Percentiles rank a stretch among this genome's conserved stretches.
These are phyloP conservation scores for Macquaria australasica DNA, from an alignment of 2,113 vertebrate genomes.

Conservation along the genomic window DNA sequence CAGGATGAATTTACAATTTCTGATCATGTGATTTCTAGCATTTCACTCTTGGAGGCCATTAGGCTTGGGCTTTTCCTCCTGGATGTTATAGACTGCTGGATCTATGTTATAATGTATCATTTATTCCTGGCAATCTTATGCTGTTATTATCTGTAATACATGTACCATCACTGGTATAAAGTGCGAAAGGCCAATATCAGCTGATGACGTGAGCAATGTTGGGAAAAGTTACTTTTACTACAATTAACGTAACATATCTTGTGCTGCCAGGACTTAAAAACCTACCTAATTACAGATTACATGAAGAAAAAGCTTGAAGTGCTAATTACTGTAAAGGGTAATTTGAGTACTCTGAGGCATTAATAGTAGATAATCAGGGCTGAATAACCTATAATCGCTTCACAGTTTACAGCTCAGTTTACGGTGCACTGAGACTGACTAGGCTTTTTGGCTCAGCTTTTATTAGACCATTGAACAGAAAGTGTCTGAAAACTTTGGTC, in stretches of 20 bases:
- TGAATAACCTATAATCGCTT: slow-evolving; percentile 7
- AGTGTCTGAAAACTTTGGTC: not conserved
- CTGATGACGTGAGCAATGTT: not conserved
- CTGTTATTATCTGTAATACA: not conserved
- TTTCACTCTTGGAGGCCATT: not conserved
- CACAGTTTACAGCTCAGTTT: not conserved
- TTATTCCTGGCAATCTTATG: not conserved
- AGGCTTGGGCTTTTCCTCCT: not conserved
- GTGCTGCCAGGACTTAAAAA: not conserved
- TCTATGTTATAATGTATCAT: not conserved
- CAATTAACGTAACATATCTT: not conserved
- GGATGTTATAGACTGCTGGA: not conserved
- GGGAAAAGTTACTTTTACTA: not conserved
- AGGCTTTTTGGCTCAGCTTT: not conserved
- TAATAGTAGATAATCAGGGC: slow-evolving; percentile 14
- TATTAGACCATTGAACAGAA: not conserved
- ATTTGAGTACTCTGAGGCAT: not conserved
- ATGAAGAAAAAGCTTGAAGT: not conserved
- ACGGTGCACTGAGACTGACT: not conserved
- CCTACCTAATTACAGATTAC: not conserved
- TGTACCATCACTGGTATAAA: not conserved
- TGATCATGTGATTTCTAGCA: not conserved
- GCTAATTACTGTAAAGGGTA: not conserved
- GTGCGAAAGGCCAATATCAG: not conserved
- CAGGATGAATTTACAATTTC: not conserved